Base-by-base conservation (phyloP, 2,113 vertebrate species). In the Crocuta crocuta region DNA sequence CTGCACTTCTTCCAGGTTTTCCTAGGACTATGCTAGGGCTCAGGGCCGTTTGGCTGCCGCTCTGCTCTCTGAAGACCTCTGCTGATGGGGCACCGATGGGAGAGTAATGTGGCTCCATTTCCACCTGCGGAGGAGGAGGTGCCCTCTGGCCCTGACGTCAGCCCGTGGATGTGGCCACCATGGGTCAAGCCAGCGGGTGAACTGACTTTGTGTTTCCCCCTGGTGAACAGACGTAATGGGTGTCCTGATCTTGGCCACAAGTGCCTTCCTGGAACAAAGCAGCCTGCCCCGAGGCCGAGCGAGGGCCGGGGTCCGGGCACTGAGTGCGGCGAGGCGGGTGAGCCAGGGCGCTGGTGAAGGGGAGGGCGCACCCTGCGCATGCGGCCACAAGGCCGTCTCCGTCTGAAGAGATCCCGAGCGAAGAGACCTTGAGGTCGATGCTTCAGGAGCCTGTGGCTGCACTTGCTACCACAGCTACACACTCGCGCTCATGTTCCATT, bases 171-270 rank as follows among this genome's bases (percentile, higher is more conserved):
- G 2, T 2, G 5, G 79, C 65, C 8, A 0, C 26, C 1, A 19
- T 2, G 21, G n/a, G 15, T 26, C 10, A 0, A 2, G 19, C 23
- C 16, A 5, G 23, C 0, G 1, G 78, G 53, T 1, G 8, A 2
- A 4, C 35, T 1, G 8, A 0, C 43, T 23, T 10, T 9, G 53
- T 3, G 12, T 5, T 43, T 13, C 33, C 17, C 39, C 10, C 15
- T 24, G 24, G 13, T 10, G 31, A 21, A 0, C 5, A 5, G 91
- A 50, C 3, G 28, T 0, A 0, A 0, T 0, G 17, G 7, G 8
- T 9, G 8, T 39, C 68, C 70, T 9, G 10, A 7, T 43, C 70
- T 23, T 7, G 55, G 90, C 31, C 33, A 35, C 66, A 7, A 8
- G 39, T 4, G 15, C 3, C 0, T 0, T 33, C 28, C 35, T 4